Evolutionary conservation across 2,888 invertebrate species (phyloP).

Genomic region (Abscondita cerata): DNA sequence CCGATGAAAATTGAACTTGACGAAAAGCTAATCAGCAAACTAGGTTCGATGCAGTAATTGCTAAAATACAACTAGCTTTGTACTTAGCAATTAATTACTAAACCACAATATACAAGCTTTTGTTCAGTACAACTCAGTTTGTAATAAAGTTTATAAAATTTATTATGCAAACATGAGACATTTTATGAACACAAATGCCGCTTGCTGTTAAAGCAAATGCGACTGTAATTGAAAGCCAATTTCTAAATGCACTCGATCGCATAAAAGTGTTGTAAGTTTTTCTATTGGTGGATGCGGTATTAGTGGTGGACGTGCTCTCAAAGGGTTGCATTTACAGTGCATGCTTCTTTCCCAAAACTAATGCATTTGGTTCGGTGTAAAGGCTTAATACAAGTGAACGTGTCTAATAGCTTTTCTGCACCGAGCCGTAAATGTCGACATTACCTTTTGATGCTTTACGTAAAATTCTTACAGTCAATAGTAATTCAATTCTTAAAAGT

Average conservation of each 20-base stretch:
- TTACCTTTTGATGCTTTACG: too few species aligned
- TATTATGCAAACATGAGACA: background rate
- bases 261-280: background rate
- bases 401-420: too few species aligned
- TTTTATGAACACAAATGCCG: too few species aligned
- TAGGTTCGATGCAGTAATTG: slow-evolving; percentile 10
- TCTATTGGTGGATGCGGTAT: background rate
- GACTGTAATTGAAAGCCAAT: too few species aligned
- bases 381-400: too few species aligned
- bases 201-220: too few species aligned
- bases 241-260: background rate
- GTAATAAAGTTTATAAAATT: background rate
- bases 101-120: background rate
- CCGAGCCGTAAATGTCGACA: too few species aligned
- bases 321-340: slow-evolving; percentile 8
- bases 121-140: background rate
- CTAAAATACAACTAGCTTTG: slow-evolving; percentile 13
- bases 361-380: background rate
- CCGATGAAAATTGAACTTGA: slow-evolving; percentile 53
- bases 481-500: too few species aligned
- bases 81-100: slow-evolving; percentile 10
- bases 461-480: too few species aligned
- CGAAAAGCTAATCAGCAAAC: slow-evolving; percentile 51
- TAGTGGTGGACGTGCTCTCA: background rate
- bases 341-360: slow-evolving; percentile 1